Evolutionary conservation across 2,888 invertebrate genomes (phyloP).

Genomic region (Athetis lepigone): DNA sequence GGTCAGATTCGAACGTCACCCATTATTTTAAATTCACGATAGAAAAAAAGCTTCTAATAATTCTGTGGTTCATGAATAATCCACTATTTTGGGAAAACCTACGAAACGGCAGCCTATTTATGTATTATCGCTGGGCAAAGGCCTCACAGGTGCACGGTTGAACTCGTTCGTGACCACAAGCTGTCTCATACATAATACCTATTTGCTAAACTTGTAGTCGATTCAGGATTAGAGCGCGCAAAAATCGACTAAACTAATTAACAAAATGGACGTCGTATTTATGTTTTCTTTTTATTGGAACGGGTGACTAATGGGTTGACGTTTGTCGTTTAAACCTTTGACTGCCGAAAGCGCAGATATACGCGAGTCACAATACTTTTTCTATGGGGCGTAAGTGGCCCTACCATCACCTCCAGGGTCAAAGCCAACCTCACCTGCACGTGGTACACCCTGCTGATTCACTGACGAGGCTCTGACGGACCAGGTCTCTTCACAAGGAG

Average conservation of each 20-base stretch:
- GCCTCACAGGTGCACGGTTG: constrained; percentile 46
- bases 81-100: constrained; percentile 63
- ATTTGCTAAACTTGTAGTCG: constrained; percentile 36
- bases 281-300: constrained; percentile 14
- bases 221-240: constrained; percentile 21
- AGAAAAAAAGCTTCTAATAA: constrained; percentile 57
- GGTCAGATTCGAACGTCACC: constrained; percentile 74
- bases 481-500: too few species aligned
- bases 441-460: too few species aligned
- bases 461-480: too few species aligned
- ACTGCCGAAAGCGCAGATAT: too few species aligned
- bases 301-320: neutral
- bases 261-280: neutral
- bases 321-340: neutral
- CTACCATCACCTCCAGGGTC: too few species aligned
- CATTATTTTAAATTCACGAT: constrained; percentile 68
- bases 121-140: constrained; percentile 49
- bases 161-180: constrained; percentile 46
- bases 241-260: constrained; percentile 35
- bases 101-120: constrained; percentile 43
- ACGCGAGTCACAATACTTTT: too few species aligned
- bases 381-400: too few species aligned
- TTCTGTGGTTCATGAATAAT: constrained; percentile 61
- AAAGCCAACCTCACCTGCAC: too few species aligned
- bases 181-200: constrained; percentile 26